Evolutionary conservation across 2,113 vertebrate genomes (phyloP), one percentile per base, ranked within the genome.

Genomic region (Burhinus oedicnemus): DNA sequence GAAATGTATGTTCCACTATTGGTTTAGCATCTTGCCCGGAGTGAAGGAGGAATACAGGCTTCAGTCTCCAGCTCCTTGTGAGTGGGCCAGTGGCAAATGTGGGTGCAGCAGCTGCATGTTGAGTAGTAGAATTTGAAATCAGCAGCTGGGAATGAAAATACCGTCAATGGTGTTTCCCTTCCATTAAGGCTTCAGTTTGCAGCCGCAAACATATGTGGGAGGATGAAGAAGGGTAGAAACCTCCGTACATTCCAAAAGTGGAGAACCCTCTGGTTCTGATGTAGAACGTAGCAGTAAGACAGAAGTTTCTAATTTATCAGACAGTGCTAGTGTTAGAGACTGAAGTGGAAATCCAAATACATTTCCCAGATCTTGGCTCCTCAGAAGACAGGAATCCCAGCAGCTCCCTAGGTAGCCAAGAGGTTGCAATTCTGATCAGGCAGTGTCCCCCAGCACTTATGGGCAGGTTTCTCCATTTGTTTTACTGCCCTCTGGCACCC

Each of bases 401-500:
- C 51, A 76, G 29, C 32, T 61, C 36, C 40, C 0, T 14, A 55
- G 61, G 45, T 20, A 69, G 65, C 61, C 44, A 5, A 5, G 45
- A 64, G 17, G 27, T 49, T 69, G 34, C 36, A 62, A 1, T 38
- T 88, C 29, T 76, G 57, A 47, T 51, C 40, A 42, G 78, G 54
- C 13, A 5, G 29, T 12, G 60, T 72, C 47, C 45, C n/a, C 15
- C 2, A 4, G 30, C 1, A 0, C 44, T 69, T 9, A 0, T 2
- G 0, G 5, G 5, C 0, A 6, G 27, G 34, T 54, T 83, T 55
- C 45, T 61, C 36, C 3, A 0, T 58, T n/a, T 0, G 0, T 32
- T 80, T 57, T 29, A 12, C n/a, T 70, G 69, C 21, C 34, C 45
- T 32, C 1, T 10, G 61, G 44, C 58, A 57, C 20, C 15, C 32